Conservation (phyloP, 2,113 vertebrate genomes). For the Semnornis frantzii region DNA sequence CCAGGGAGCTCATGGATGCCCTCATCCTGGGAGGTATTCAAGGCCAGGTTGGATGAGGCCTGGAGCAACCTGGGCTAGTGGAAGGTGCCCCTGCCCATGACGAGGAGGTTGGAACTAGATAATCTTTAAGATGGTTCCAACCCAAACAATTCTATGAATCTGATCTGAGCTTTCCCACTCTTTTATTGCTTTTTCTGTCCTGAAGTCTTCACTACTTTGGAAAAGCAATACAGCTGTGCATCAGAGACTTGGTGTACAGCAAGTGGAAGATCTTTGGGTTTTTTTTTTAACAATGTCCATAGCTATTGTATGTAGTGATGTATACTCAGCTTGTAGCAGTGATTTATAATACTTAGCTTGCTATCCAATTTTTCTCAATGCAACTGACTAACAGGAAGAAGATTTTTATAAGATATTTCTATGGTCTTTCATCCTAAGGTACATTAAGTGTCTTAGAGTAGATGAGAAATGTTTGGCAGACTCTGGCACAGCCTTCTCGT, state of each 20-base stretch:
- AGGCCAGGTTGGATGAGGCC: too few species aligned
- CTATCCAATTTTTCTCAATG: not conserved
- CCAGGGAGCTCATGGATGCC: too few species aligned
- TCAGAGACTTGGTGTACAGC: not conserved
- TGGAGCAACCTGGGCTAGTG: too few species aligned
- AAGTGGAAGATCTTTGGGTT: not conserved
- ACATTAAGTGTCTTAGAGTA: not conserved
- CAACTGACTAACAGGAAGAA: not conserved
- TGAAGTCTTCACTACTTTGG: not conserved
- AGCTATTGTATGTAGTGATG: not conserved
- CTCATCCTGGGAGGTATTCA: too few species aligned
- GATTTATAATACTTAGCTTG: not conserved
- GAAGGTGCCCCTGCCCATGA: too few species aligned
- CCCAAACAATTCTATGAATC: too few species aligned
- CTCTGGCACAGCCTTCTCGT: not conserved
- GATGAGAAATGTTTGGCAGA: not conserved
- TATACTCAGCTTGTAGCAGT: not conserved
- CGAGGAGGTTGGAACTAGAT: too few species aligned
- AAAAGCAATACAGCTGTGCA: not conserved
- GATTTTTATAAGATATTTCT: not conserved
- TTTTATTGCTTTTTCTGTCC: not conserved
- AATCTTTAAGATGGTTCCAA: too few species aligned
- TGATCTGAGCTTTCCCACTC: not conserved
- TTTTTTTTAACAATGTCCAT: not conserved
- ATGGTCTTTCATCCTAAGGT: not conserved